Conservation (phyloP, 2,113 vertebrate species). For the Butorides virescens region DNA sequence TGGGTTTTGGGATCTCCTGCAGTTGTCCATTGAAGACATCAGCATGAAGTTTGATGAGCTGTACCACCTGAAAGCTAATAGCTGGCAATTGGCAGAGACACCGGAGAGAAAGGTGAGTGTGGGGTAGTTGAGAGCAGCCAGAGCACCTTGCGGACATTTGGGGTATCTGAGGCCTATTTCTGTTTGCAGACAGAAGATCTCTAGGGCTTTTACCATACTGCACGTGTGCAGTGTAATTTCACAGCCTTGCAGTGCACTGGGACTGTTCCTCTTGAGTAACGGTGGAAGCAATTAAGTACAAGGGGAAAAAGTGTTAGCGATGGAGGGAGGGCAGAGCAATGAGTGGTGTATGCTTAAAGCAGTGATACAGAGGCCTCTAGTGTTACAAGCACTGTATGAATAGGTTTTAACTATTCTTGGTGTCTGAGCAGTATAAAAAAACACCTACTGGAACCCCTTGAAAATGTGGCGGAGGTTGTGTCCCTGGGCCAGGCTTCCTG, state of each 20-base stretch:
- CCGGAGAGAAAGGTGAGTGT: constrained; percentile 90
- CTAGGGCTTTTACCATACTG: not conserved
- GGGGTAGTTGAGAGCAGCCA: constrained; percentile 41
- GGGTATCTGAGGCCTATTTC: not conserved
- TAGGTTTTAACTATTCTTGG: not conserved
- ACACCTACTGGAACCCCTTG: not conserved
- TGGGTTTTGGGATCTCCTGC: constrained; percentile 98
- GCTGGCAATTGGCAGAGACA: constrained; percentile 90
- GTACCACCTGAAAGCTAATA: constrained; percentile 96
- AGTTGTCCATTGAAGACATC: constrained; percentile 99
- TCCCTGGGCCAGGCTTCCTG: not conserved
- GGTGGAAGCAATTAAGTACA: not conserved
- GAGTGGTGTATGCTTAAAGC: not conserved
- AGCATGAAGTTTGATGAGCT: constrained; percentile 99
- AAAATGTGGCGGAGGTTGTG: not conserved
- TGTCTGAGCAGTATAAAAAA: not conserved
- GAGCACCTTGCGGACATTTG: not conserved
- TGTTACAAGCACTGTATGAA: not conserved
- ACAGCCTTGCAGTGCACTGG: not conserved
- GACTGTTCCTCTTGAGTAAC: not conserved
- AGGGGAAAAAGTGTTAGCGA: not conserved
- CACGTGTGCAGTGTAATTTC: not conserved
- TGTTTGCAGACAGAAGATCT: constrained; percentile 22
- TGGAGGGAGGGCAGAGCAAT: not conserved
- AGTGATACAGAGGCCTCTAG: not conserved